Percentiles rank a stretch among this genome's conserved stretches.
These are phyloP conservation scores for Drosophila sturtevanti DNA, from an alignment of 1,140 invertebrate species.

Conservation along the genomic window DNA sequence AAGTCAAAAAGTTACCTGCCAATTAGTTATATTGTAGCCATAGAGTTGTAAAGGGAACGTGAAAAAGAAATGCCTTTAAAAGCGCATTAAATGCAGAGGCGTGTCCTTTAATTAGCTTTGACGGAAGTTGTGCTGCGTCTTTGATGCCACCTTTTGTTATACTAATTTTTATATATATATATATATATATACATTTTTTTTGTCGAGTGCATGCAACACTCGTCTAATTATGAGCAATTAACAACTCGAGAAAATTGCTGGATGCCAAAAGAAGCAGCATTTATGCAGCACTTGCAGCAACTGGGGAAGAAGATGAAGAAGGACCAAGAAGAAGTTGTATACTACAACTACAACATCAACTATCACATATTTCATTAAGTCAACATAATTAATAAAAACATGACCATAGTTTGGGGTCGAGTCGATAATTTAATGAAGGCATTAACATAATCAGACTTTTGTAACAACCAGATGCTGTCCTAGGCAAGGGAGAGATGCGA, in stretches of 20 bases:
- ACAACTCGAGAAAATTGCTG: constrained; percentile 44
- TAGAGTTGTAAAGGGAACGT: background rate
- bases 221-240: constrained; percentile 75
- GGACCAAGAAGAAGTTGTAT: too few species aligned
- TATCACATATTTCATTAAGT: constrained; percentile 44
- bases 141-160: constrained; percentile 3
- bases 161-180: too few species aligned
- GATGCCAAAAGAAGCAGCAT: constrained; percentile 28
- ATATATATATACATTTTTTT: background rate
- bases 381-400: constrained; percentile 58
- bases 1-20: constrained; percentile 56
- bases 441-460: constrained; percentile 66
- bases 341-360: constrained; percentile 3
- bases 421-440: constrained; percentile 60
- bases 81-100: constrained; percentile 40
- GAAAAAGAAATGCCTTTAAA: constrained; percentile 39
- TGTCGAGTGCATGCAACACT: constrained; percentile 49
- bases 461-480: background rate
- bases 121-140: constrained; percentile 51
- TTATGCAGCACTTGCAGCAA: constrained; percentile 31
- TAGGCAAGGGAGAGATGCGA: background rate
- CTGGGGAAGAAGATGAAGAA: constrained; percentile 8
- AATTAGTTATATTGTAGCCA: constrained; percentile 66
- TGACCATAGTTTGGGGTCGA: constrained; percentile 18
- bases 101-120: constrained; percentile 74